phyloP scores from a whole-genome alignment of 1,140 invertebrate species.

The Ceratosolen fusciceps region DNA sequence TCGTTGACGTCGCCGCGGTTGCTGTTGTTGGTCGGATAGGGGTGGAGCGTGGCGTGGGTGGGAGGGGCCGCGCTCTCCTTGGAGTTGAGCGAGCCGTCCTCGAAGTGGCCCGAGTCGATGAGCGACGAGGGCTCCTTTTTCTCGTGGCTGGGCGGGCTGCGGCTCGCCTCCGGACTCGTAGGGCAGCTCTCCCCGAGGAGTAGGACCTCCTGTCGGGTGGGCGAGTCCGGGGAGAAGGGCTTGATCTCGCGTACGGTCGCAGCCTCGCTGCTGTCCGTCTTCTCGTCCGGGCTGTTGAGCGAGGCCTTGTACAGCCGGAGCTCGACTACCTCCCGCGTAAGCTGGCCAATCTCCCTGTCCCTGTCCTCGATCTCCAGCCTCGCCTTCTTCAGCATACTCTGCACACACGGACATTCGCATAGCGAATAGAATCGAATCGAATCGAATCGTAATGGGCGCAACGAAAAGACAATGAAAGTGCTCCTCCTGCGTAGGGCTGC shows the following conservation, averaged over 20 bases:
- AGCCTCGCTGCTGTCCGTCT: conserved; percentile 80
- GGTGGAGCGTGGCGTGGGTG: conserved; percentile 58
- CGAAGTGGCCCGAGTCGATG: conserved; percentile 88
- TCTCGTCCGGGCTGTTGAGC: conserved; percentile 80
- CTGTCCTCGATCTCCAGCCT: conserved; percentile 83
- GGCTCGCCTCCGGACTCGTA: conserved; percentile 11
- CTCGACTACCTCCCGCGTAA: conserved; percentile 88
- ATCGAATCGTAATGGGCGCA: no score
- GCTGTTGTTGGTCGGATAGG: conserved; percentile 56
- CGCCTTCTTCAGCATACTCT: conserved; percentile 80
- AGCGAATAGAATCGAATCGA: neutral
- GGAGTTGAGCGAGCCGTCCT: conserved; percentile 83
- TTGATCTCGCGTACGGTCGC: conserved; percentile 80
- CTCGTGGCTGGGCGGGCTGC: conserved; percentile 54
- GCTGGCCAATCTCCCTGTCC: conserved; percentile 83
- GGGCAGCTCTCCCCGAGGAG: conserved; percentile 53
- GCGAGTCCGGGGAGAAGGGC: conserved; percentile 67
- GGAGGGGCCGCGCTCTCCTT: conserved; percentile 75
- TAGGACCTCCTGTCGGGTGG: conserved; percentile 62
- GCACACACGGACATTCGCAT: conserved; percentile 50
- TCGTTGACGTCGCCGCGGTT: conserved; percentile 59
- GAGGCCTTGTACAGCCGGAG: conserved; percentile 82
- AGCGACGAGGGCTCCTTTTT: conserved; percentile 75
- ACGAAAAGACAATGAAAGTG: no score
- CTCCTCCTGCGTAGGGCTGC: no score